A percentile compares a stretch with the other conserved stretches of the same genome.
Conservation (phyloP, 1,140 invertebrate species). For the Aphelenchoides avenae region DNA sequence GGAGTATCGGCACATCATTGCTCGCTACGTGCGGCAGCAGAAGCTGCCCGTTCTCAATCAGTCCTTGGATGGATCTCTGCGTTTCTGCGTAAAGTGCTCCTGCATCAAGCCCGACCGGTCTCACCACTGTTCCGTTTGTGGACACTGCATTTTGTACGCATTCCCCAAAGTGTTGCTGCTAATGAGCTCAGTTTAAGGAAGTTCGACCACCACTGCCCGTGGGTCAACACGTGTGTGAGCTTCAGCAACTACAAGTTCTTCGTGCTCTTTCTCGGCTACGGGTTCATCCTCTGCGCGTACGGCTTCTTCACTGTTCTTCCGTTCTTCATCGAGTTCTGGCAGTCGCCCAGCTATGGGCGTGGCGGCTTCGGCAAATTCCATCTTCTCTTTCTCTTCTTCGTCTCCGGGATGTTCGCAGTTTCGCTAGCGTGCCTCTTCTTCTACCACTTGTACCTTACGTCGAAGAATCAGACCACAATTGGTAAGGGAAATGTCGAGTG, state of each 20-base stretch:
- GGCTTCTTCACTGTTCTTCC: constrained; percentile 43
- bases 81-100: constrained; percentile 45
- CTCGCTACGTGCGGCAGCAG: constrained; percentile 14
- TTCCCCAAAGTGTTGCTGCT: constrained; percentile 5
- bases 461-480: constrained; percentile 34
- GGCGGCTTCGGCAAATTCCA: constrained; percentile 11
- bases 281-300: constrained; percentile 39
- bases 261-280: constrained; percentile 53
- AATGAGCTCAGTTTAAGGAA: constrained; percentile 17
- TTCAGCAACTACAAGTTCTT: constrained; percentile 56
- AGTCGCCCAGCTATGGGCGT: constrained; percentile 6
- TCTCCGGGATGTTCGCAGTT: constrained; percentile 36
- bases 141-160: constrained; percentile 40
- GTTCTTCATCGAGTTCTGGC: constrained; percentile 33
- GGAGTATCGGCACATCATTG: constrained; percentile 23
- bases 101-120: constrained; percentile 54
- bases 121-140: constrained; percentile 56
- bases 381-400: constrained; percentile 40
- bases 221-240: constrained; percentile 56
- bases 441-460: constrained; percentile 38
- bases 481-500: too few relatives aligned
- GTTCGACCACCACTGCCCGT: constrained; percentile 48
- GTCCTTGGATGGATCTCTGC: constrained; percentile 27
- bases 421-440: constrained; percentile 38
- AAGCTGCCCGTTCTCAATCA: constrained; percentile 27